Evolutionary conservation across 2,113 vertebrate genomes (phyloP), one percentile per base, ranked within the genome.

Genomic region (Pelecanoides urinatrix): DNA sequence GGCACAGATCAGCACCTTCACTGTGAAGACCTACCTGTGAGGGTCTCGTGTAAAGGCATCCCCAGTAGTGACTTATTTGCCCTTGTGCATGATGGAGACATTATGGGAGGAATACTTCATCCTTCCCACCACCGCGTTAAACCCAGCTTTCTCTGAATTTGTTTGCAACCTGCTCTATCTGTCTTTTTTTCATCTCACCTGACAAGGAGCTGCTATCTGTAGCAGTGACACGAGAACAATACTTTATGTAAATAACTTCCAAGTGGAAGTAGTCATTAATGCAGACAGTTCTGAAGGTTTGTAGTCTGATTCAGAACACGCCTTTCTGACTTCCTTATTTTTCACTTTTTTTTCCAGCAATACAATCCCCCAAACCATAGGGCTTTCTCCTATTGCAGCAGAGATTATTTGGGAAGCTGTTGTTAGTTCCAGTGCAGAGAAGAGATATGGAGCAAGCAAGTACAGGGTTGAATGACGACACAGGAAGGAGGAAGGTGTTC

Each of bases 221-320:
- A 75, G 62, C 56, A 63, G 38, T 96, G 94, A 96, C 87, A 82
- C 4, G 16, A 81, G 96, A 95, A 97, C 93, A 96, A 97, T 96
- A 89, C 93, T 65, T 87, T 82, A 97, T 95, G 89, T 92, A 97
- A 96, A 96, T 96, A 95, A 63, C 66, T 84, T 78, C 61, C 55
- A 91, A 52, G 49, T 75, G 66, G 66, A 96, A 84, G 68, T 75
- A 95, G 38, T 96, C 65, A 94, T 96, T 97, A 97, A 74, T 32
- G 53, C 73, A 92, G 91, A 82, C 73, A 91, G 76, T 87, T 95
- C 77, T 91, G 84, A 95, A 94, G 74, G 62, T 34, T 1, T 72
- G 38, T 38, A 78, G n/a, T 65, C 44, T 81, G 56, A 81, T 78
- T 92, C 76, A 92, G 75, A 91, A 15, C 12, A 55, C 2, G 13